Evolutionary conservation across 2,113 vertebrate species (phyloP).

Genomic region (Willisornis vidua): DNA sequence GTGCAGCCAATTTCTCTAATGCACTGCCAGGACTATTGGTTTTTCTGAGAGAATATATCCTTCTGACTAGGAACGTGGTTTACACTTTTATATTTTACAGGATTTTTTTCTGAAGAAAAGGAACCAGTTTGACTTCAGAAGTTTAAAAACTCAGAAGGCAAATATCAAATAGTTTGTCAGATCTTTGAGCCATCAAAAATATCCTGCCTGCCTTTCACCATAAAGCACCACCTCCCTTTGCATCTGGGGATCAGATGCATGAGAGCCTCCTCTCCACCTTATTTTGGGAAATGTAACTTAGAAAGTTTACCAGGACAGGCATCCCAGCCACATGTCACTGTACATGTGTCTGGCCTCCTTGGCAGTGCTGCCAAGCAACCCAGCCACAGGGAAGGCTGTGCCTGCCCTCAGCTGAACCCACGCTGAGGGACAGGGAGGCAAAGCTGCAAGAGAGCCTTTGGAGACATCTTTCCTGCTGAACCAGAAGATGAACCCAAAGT

Average conservation of each 20-base stretch:
- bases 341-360: not conserved
- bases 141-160: not conserved
- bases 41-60: not conserved
- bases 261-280: not conserved
- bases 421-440: fast-evolving
- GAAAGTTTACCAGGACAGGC: not conserved
- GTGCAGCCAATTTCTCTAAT: not conserved
- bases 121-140: not conserved
- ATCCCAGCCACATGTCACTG: not conserved
- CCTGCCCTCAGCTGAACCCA: not conserved
- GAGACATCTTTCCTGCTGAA: not conserved
- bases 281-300: not conserved
- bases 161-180: not conserved
- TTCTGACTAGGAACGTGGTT: not conserved
- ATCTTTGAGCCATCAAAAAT: not conserved
- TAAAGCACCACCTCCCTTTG: not conserved
- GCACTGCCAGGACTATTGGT: not conserved
- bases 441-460: not conserved
- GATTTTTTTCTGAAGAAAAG: fast-evolving
- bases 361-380: not conserved
- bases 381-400: not conserved
- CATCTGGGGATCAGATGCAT: not conserved
- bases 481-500: not conserved
- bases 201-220: not conserved
- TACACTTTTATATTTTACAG: not conserved